Percentiles rank a stretch among this genome's conserved stretches.
Conservation (phyloP, 2,888 invertebrate species). For the Rhimphoctona megacephalus region DNA sequence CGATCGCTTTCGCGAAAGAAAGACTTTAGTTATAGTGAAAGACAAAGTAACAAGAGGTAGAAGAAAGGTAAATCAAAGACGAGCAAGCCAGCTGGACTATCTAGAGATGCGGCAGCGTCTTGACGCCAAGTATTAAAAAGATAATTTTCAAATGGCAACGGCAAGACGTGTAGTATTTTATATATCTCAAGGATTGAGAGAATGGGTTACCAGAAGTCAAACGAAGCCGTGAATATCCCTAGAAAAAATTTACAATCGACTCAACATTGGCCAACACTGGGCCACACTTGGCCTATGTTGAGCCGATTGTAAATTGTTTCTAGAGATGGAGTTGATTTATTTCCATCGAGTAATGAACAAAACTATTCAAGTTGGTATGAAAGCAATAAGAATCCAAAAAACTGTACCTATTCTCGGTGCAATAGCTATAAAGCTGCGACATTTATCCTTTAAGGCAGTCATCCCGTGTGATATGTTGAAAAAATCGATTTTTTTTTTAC, state of each 20-base stretch:
- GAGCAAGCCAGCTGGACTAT: neutral
- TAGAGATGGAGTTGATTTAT: constrained; percentile 39
- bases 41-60: neutral
- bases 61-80: neutral
- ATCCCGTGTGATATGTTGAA: too few relatives aligned
- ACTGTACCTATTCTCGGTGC: constrained; percentile 1
- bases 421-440: constrained; percentile 13
- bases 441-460: constrained; percentile 1
- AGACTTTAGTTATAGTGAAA: neutral
- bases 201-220: constrained; percentile 3
- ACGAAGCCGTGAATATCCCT: neutral
- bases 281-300: too few relatives aligned
- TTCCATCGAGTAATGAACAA: constrained; percentile 24
- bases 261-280: too few relatives aligned
- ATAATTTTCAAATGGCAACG: too few relatives aligned
- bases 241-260: too few relatives aligned
- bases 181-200: neutral
- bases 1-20: neutral
- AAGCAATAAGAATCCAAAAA: constrained; percentile 2
- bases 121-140: too few relatives aligned
- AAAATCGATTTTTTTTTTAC: too few relatives aligned
- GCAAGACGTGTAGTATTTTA: too few relatives aligned
- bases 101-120: too few relatives aligned
- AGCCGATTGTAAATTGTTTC: too few relatives aligned
- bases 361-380: neutral